Evolutionary conservation across 2,113 vertebrate genomes (phyloP).

Genomic region (Crotophaga sulcirostris): DNA sequence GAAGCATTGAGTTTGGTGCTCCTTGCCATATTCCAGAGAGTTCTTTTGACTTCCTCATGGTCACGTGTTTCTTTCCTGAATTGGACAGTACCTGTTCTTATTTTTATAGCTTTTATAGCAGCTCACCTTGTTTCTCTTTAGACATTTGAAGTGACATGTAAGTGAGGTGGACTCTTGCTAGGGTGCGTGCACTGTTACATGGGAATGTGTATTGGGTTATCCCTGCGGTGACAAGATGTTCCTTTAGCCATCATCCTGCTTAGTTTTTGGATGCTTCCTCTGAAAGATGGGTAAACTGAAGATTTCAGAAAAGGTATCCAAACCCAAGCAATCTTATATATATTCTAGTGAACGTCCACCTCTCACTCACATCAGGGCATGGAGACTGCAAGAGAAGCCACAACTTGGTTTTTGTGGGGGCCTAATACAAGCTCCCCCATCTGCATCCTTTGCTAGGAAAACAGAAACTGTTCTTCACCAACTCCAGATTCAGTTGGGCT

Average conservation of each 20-base stretch:
- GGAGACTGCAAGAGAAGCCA: neutral
- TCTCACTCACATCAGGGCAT: neutral
- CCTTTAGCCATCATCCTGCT: neutral
- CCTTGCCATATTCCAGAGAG: neutral
- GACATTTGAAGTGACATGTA: accelerated
- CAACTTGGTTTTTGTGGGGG: neutral
- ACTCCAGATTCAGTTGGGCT: neutral
- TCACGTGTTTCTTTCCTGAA: neutral
- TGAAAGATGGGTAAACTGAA: neutral
- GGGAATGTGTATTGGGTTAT: neutral
- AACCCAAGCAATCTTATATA: neutral
- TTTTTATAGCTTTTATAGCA: neutral
- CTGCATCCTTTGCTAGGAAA: neutral
- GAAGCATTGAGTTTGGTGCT: neutral
- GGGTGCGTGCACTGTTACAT: neutral
- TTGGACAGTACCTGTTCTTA: neutral
- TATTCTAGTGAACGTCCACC: neutral
- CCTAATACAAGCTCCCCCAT: neutral
- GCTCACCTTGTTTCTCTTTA: neutral
- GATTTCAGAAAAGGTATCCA: neutral
- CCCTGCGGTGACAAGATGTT: neutral
- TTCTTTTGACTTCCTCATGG: neutral
- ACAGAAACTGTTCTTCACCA: neutral
- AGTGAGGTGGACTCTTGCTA: neutral
- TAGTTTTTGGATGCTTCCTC: neutral